Conservation (phyloP, 2,797 vertebrate species). For the Rhynchonycteris naso region DNA sequence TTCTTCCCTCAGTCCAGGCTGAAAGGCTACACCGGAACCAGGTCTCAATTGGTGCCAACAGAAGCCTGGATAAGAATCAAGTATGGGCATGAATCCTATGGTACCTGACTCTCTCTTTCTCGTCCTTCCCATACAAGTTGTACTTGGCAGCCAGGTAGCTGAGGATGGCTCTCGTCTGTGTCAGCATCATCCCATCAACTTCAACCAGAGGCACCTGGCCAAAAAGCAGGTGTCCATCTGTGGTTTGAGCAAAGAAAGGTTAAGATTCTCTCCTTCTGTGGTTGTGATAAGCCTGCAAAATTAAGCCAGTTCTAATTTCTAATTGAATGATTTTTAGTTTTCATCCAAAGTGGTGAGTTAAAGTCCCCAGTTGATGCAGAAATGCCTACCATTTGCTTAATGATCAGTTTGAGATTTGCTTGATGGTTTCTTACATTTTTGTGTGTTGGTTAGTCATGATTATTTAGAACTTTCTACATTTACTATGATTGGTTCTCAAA, state of each 20-base stretch:
- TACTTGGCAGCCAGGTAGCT: conserved; percentile 89
- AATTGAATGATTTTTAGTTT: not conserved
- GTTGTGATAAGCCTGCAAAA: not conserved
- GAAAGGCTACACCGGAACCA: not conserved
- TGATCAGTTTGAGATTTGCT: not conserved
- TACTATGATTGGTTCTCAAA: not conserved
- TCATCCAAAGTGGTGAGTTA: not conserved
- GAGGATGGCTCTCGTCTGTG: conserved; percentile 91
- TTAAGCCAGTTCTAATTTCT: not conserved
- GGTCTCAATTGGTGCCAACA: not conserved
- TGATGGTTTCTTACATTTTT: not conserved
- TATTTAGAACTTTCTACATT: not conserved
- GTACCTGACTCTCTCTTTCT: conserved; percentile 89
- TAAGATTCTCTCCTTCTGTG: not conserved
- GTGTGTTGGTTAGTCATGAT: not conserved
- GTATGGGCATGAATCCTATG: not conserved
- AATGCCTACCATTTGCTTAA: not conserved
- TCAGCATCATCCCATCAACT: conserved; percentile 87
- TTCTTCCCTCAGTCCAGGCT: not conserved
- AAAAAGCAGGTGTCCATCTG: conserved; percentile 87
- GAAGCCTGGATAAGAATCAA: not conserved
- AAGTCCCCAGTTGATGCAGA: not conserved
- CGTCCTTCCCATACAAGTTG: conserved; percentile 86
- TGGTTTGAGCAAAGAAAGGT: conserved; percentile 15
- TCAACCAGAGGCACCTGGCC: conserved; percentile 88